Base-by-base conservation (phyloP, 1,140 invertebrate species). In the Pogonognathellus flavescens region DNA sequence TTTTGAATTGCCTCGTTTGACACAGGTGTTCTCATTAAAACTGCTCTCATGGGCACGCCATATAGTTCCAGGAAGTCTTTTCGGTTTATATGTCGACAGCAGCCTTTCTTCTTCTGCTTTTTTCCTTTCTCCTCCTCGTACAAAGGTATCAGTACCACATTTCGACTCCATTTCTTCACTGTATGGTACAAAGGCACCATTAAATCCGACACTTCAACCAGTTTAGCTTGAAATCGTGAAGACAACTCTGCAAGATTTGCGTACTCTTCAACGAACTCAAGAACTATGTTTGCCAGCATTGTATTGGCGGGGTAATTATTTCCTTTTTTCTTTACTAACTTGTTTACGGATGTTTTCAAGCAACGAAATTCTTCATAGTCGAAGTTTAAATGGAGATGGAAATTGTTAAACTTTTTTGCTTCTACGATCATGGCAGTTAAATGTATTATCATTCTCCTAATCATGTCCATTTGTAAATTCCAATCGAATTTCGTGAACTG, bases 331-430 rank as follows among this genome's bases (percentile, higher is more conserved):
- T 76, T 50, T 18, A 31, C 70, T 49, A 76, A 57, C 13, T 55
- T 14, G 11, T 66, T 62, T 1, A 83, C 13, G 13, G 25, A 16
- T 9, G 25, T 62, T 31, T 83, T 50, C 60, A 83, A 20, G 20
- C 22, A 62, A 0, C 60, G n/a, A 25, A 83, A 41, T 8, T 62
- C 60, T 41, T 62, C 49, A 11, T n/a, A 31, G 11, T 49, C 80
- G 22, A 53, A 81, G 8, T 18, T 81, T 25, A 81, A n/a, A 52
- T 81, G 50, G 10, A 81, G 18, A 55, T 81, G 80, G 20, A 53
- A 53, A 49, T 76, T 82, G 49, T 50, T 82, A 49, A 83, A 76
- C 6, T 13, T 11, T 66, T 57, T 53, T 11, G 49, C 55, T 50
- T 83, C 72, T 10, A 20, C 53, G 0, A 84, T 55, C 50, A 84